Base-by-base conservation (phyloP, 2,888 invertebrate genomes). In the Lepetodrilus schrolli region DNA sequence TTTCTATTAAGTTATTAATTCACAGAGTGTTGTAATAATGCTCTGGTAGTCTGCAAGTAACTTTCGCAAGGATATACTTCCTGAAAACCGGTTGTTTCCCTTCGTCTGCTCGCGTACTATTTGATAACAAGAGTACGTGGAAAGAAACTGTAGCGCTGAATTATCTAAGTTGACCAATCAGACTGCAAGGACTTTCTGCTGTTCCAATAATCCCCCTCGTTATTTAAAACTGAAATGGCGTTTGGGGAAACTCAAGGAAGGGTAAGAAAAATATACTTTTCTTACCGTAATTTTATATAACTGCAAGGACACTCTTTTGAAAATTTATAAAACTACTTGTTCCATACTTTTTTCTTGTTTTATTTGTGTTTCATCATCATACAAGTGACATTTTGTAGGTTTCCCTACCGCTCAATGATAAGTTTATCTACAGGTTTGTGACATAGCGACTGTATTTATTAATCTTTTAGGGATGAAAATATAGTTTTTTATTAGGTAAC, bases 201-300 rank as follows among this genome's bases (percentile, higher is more conserved):
- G 50, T 70, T 70, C 48, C 17, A 48, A 17, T 48, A n/a, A 36
- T 17, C 70, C 10, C 70, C 70, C 66, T 49, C 70, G 48, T 26
- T 26, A 49, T 49, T 34, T 48, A 49, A 49, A 70, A 49, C 70
- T 70, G 48, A 70, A 70, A 70, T 70, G 70, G 70, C 70, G 70
- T 48, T 70, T 30, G 49, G 20, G n/a, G 70, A 70, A 49, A 51
- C 26, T 51, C 23, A 51, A 51, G 51, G 34, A 49, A 68, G 51
- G 73, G 75, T 75, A 65, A 70, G 75, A 73, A 51, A 75, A 75
- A 70, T 49, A 36, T 49, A 65, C 66, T 70, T 75, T 75, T 73
- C 72, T 66, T 37, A 13, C 4, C 4, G 43, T 34, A 48, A 70
- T 36, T 36, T 47, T 21, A 21, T 26, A 49, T 13, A 5, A 20